Evolutionary conservation across 2,888 invertebrate species (phyloP), one percentile per base, ranked within the genome.

Genomic region (Apodemia hepburni): DNA sequence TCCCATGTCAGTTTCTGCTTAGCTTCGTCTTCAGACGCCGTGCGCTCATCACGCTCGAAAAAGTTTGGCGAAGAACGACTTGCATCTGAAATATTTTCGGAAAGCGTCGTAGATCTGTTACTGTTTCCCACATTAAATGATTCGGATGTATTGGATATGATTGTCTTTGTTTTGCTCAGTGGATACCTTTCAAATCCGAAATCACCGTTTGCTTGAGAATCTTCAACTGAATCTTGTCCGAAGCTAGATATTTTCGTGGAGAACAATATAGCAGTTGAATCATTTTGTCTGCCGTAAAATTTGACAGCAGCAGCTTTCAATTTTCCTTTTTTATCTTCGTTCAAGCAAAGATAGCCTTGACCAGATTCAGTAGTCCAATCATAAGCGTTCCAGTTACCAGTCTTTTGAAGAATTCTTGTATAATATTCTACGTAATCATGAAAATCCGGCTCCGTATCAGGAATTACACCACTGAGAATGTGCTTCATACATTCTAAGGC

Each of bases 401-500:
- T 73, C 69, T 82, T 82, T 66, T 80, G 80, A 15, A 92, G 84
- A 63, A 83, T 80, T 45, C 69, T 73, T 63, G 80, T 80, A 76
- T 92, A 92, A 75, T 85, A 83, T 63, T 84, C 84, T 66, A 83
- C 83, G 69, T 89, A 78, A 61, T 85, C 85, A 68, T 82, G 77
- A 68, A 90, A 85, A 72, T 88, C 79, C 17, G 86, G 86, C 45
- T 90, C 81, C 38, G 79, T 75, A 51, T 78, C 74, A n/a, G 91
- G 90, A 47, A 91, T 62, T 68, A 91, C 71, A 60, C 92, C 91
- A 70, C 85, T 84, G 59, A 88, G 74, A 57, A 94, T 84, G 72
- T 93, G 92, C 65, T 83, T 82, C 72, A 92, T 80, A 73, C 94
- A 93, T 64, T 94, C 93, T 62, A 94, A 74, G 57, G 95, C 92